Percentiles rank a stretch among this genome's conserved stretches.
These are phyloP conservation scores for Pammene aurita DNA, from an alignment of 2,888 invertebrate species.

Conservation along the genomic window DNA sequence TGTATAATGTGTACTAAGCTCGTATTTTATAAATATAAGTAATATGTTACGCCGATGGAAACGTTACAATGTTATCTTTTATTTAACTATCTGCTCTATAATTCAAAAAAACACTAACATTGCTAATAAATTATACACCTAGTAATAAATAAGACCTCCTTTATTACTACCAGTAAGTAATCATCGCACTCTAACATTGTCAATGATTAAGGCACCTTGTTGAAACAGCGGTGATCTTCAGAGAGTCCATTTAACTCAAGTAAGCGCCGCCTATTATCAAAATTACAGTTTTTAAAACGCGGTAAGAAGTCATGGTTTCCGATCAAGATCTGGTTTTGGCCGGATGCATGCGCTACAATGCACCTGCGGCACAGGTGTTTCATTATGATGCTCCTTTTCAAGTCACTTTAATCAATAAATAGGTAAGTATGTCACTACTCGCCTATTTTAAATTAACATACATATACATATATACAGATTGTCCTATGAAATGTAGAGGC, in stretches of 20 bases:
- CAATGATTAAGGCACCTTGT: constrained; percentile 24
- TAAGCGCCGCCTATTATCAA: constrained; percentile 30
- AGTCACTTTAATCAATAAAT: constrained; percentile 13
- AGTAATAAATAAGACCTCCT: background rate
- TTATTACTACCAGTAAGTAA: background rate
- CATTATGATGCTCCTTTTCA: constrained; percentile 12
- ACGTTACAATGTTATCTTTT: no score
- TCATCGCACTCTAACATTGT: constrained; percentile 5
- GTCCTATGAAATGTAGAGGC: no score
- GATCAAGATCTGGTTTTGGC: constrained; percentile 50
- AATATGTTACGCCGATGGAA: no score
- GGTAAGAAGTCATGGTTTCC: constrained; percentile 60
- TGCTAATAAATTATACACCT: background rate
- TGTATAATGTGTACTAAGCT: no score
- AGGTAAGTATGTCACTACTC: background rate
- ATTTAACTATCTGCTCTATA: no score
- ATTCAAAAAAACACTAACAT: no score
- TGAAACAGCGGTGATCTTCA: constrained; percentile 33
- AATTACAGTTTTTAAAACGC: constrained; percentile 44
- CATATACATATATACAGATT: background rate
- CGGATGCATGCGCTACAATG: constrained; percentile 50
- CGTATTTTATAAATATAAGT: no score
- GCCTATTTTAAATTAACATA: background rate
- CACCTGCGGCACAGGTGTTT: constrained; percentile 54
- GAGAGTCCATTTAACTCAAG: constrained; percentile 32